Evolutionary conservation across 2,888 invertebrate genomes (phyloP).

Genomic region (Xiphydria camelus): DNA sequence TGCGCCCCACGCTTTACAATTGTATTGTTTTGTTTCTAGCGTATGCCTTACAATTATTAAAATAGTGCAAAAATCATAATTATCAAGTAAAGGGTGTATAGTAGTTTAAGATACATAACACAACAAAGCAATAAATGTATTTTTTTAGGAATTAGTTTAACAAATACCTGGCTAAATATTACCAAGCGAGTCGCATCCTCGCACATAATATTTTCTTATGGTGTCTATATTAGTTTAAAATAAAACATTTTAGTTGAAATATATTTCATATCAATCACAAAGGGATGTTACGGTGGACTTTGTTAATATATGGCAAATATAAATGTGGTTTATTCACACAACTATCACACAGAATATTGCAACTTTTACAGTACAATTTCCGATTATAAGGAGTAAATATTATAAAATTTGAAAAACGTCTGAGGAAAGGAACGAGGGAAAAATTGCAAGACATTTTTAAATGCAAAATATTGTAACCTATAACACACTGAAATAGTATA

Average conservation of each 20-base stretch:
- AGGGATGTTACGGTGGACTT: conserved; percentile 9
- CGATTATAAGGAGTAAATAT: background rate
- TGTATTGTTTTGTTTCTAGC: no score
- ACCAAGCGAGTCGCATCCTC: no score
- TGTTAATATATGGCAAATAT: conserved; percentile 12
- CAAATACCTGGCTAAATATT: no score
- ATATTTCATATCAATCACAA: conserved; percentile 7
- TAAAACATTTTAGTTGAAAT: conserved; percentile 12
- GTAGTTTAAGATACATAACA: no score
- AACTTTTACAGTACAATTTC: conserved; percentile 12
- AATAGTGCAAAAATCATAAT: no score
- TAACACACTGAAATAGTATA: background rate
- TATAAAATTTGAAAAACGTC: background rate
- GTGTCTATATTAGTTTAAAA: conserved; percentile 8
- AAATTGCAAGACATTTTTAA: background rate
- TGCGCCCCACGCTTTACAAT: no score
- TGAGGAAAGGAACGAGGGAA: background rate
- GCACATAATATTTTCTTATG: conserved; percentile 7
- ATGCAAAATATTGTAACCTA: background rate
- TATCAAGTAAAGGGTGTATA: no score
- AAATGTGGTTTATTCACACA: conserved; percentile 12
- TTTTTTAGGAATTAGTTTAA: no score
- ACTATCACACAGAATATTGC: conserved; percentile 12
- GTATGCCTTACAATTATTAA: no score
- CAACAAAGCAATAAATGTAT: no score